Evolutionary conservation across 2,113 vertebrate species (phyloP), one percentile per base, ranked within the genome.

Genomic region (Barnardius zonarius): DNA sequence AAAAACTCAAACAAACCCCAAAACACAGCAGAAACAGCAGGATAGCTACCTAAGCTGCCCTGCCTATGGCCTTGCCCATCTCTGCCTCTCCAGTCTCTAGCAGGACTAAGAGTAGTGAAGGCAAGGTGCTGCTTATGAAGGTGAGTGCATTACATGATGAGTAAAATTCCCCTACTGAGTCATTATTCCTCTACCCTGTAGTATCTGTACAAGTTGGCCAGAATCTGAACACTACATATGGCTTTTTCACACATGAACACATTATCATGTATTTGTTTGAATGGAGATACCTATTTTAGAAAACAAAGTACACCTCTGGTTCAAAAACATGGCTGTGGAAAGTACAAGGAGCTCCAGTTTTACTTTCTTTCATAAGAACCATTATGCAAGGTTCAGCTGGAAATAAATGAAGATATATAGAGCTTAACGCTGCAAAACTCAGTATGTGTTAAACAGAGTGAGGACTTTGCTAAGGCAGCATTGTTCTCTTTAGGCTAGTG

Each of bases 191-290:
- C 18, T 1, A 79, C 66, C 62, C 64, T 76, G 84, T 51, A 94
- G 63, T 90, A 92, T 66, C 91, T 86, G 63, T 43, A 83, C 80
- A 33, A 94, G 82, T 91, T 96, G 95, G 84, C 62, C 92, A 88
- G 75, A 96, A 95, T 88, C 91, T 93, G 70, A 87, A 27, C 90
- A 70, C 87, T 77, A 89, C 94, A 93, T 95, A 96, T 92, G 82
- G 82, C 91, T 94, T 97, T 96, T 95, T 93, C 94, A 94, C 87
- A 96, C 94, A 96, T 74, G 78, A 94, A 83, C 91, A 94, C 94
- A 74, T 94, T 86, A 94, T 94, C 33, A 15, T 72, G 14, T 93
- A 88, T 83, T 95, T 96, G 87, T 95, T 88, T 88, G 94, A 93
- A 83, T 46, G 67, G 57, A 88, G 46, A 62, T 91, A 91, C 44